Evolutionary conservation across 30 jellyfish, hydroid and myxozoan genomes (phyloP).

Genomic region (Pseudorhiza aurosa): DNA sequence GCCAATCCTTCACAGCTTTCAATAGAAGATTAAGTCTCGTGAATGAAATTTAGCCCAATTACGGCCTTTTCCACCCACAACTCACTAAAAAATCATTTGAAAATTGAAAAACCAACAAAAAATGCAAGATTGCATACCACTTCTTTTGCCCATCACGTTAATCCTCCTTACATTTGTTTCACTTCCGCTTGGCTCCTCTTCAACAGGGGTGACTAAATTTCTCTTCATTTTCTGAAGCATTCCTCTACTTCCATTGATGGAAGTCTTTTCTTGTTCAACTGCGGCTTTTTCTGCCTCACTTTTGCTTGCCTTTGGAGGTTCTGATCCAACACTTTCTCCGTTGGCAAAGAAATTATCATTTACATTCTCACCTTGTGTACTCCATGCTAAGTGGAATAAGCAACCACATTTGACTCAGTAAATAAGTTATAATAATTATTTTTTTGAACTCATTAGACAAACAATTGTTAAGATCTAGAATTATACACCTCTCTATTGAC

Average conservation of each 20-base stretch:
- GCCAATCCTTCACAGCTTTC: too few relatives aligned
- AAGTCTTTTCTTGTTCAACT: conserved; percentile 34
- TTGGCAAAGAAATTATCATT: conserved; percentile 14
- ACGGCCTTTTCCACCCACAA: background rate
- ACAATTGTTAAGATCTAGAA: too few relatives aligned
- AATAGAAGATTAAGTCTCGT: too few relatives aligned
- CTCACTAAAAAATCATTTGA: background rate
- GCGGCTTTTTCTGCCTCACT: background rate
- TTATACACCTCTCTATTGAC: too few relatives aligned
- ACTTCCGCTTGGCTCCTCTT: conserved; percentile 54
- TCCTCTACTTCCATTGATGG: conserved; percentile 65
- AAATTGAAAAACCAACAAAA: background rate
- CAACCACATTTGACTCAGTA: too few relatives aligned
- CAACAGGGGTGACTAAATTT: conserved; percentile 69
- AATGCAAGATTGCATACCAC: conserved; percentile 19
- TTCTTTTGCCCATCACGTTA: conserved; percentile 51
- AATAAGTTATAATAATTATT: too few relatives aligned
- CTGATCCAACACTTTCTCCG: conserved; percentile 17
- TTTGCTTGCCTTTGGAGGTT: background rate
- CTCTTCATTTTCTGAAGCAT: conserved; percentile 78
- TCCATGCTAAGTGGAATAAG: conserved; percentile 71
- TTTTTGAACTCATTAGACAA: too few relatives aligned
- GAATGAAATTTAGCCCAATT: too few relatives aligned
- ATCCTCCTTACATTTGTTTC: conserved; percentile 33
- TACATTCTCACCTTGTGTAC: conserved; percentile 65